phyloP scores from a whole-genome alignment of 1,140 invertebrate species.

The Sinonovacula constricta region DNA sequence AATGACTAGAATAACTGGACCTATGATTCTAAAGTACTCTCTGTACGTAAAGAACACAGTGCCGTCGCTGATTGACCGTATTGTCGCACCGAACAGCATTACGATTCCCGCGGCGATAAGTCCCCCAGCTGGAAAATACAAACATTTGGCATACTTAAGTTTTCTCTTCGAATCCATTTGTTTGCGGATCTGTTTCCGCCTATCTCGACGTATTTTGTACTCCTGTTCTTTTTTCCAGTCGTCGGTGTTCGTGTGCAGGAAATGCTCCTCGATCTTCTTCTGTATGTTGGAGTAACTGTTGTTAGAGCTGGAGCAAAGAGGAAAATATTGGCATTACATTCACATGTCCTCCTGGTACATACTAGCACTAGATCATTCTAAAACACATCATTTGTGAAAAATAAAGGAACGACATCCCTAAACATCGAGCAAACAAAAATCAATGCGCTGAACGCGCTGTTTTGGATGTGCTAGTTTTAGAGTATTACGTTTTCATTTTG shows the following conservation, averaged over 20 bases:
- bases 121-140: not conserved
- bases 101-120: constrained; percentile 7
- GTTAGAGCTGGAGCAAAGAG: too few relatives aligned
- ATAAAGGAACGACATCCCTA: too few relatives aligned
- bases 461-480: too few relatives aligned
- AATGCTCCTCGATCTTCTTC: constrained; percentile 23
- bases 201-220: constrained; percentile 19
- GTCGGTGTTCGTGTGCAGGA: not conserved
- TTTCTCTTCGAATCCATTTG: constrained; percentile 12
- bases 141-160: not conserved
- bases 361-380: too few relatives aligned
- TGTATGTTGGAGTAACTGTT: too few relatives aligned
- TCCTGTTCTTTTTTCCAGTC: constrained; percentile 42
- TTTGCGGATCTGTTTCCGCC: constrained; percentile 19
- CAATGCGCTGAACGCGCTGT: too few relatives aligned
- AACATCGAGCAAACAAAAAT: too few relatives aligned
- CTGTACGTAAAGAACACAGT: constrained; percentile 16
- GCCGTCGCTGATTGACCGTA: constrained; percentile 15
- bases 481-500: too few relatives aligned
- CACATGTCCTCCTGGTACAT: too few relatives aligned
- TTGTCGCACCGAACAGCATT: constrained; percentile 18
- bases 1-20: not conserved
- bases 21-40: constrained; percentile 29
- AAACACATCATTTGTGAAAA: too few relatives aligned
- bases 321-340: too few relatives aligned